Evolutionary conservation across 2,113 vertebrate species (phyloP), one percentile per base, ranked within the genome.

Genomic region (Nibea albiflora): DNA sequence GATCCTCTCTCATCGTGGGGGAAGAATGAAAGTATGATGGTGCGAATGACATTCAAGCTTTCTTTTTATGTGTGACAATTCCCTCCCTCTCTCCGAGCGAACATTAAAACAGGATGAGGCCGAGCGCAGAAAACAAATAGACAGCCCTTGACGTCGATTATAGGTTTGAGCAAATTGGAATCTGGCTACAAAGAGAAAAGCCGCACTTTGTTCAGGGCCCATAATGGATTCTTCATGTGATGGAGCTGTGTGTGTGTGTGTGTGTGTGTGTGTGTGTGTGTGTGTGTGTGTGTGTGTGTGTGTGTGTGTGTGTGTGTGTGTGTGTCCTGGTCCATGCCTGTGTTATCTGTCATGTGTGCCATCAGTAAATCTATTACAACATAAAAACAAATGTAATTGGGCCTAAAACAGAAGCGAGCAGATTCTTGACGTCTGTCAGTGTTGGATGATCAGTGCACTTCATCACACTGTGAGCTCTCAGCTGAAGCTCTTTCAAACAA

Each of bases 91-190:
- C 11, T 62, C 15, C 2, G 73, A 75, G 73, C 1, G 50, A 84
- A 76, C 78, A 74, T 85, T 86, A 75, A 78, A 88, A 81, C 63
- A 69, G 73, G 56, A 86, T 47, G 60, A 60, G 62, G 50, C 54
- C 11, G 49, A 74, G 58, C 46, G 10, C 16, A 2, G 56, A 80
- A 90, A 86, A 90, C 80, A 86, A 87, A 90, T 53, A 81, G 50
- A 76, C 76, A 39, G 60, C 61, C n/a, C 76, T 87, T 24, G 68
- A 88, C 89, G 90, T 73, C 89, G 83, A 92, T 93, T 87, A 85
- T 71, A 78, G 53, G 83, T 80, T 73, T 75, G 54, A 78, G 64
- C 83, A 84, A 89, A 89, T 82, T 74, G 75, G 75, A 86, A 84
- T 81, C 80, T 46, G 46, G 66, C 31, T 74, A 89, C 76, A 87